phyloP scores from a whole-genome alignment of 2,888 invertebrate genomes.

The Xestia sexstrigata region DNA sequence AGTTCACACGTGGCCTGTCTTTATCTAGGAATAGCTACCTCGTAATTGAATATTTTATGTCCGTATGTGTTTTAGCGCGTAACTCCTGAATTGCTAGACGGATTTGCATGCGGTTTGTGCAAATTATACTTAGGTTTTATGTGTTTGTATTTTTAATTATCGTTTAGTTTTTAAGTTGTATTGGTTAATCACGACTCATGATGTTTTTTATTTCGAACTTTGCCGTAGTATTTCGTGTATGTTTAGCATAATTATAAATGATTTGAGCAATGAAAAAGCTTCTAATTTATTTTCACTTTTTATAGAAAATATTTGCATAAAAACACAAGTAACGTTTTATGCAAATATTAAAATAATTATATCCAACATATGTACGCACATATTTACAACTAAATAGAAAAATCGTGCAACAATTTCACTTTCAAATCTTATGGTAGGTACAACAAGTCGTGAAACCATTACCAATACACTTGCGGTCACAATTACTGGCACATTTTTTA shows the following conservation, averaged over 20 bases:
- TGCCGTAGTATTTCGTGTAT: background rate
- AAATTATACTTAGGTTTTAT: conserved; percentile 9
- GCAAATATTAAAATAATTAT: conserved; percentile 23
- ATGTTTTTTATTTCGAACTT: background rate
- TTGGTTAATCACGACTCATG: conserved; percentile 28
- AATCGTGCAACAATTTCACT: conserved; percentile 49
- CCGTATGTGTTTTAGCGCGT: conserved; percentile 29
- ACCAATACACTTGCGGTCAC: conserved; percentile 49
- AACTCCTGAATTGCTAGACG: conserved; percentile 13
- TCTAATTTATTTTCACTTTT: conserved; percentile 13
- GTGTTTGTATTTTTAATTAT: conserved; percentile 16
- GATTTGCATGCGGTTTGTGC: background rate
- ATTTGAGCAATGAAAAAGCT: background rate
- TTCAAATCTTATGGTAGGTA: conserved; percentile 32
- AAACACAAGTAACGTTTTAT: conserved; percentile 22
- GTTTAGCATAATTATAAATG: conserved; percentile 1
- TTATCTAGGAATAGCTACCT: conserved; percentile 50
- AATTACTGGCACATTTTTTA: conserved; percentile 55
- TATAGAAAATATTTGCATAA: conserved; percentile 21
- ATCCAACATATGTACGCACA: background rate
- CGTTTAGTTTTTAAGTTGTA: conserved; percentile 9
- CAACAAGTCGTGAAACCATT: conserved; percentile 38
- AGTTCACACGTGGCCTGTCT: conserved; percentile 39
- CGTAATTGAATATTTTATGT: conserved; percentile 49
- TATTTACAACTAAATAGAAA: conserved; percentile 40